A percentile compares a stretch with the other conserved stretches of the same genome.
Conservation (phyloP, 2,113 vertebrate genomes). For the Ptilorrhoa leucosticta region DNA sequence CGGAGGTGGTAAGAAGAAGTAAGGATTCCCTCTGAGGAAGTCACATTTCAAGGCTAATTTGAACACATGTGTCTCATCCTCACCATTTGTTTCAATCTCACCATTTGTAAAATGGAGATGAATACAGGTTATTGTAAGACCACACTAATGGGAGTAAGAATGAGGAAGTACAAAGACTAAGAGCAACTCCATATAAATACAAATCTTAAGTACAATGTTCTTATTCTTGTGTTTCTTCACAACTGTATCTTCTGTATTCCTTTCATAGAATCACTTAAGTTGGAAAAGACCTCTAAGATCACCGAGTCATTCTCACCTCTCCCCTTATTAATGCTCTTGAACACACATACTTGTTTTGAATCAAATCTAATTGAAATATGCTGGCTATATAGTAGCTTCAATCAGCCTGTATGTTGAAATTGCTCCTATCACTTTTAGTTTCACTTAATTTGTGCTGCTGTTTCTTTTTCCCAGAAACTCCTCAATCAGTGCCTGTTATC, state of each 20-base stretch:
- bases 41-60: not conserved
- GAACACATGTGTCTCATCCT: not conserved
- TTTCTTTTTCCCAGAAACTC: not conserved
- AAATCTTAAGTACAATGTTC: not conserved
- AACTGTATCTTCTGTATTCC: not conserved
- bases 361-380: not conserved
- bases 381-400: not conserved
- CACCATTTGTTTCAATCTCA: not conserved
- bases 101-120: not conserved
- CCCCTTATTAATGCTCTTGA: not conserved
- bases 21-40: not conserved
- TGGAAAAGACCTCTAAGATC: not conserved
- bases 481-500: not conserved
- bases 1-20: not conserved
- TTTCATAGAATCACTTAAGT: not conserved
- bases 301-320: not conserved
- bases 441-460: not conserved
- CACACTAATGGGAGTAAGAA: not conserved
- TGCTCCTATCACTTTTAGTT: not conserved
- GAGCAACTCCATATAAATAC: not conserved
- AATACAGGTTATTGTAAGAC: not conserved
- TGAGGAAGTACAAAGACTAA: not conserved
- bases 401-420: not conserved
- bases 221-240: not conserved
- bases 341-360: not conserved